phyloP scores from a whole-genome alignment of 2,797 vertebrate species.

The Danio kyathit region DNA sequence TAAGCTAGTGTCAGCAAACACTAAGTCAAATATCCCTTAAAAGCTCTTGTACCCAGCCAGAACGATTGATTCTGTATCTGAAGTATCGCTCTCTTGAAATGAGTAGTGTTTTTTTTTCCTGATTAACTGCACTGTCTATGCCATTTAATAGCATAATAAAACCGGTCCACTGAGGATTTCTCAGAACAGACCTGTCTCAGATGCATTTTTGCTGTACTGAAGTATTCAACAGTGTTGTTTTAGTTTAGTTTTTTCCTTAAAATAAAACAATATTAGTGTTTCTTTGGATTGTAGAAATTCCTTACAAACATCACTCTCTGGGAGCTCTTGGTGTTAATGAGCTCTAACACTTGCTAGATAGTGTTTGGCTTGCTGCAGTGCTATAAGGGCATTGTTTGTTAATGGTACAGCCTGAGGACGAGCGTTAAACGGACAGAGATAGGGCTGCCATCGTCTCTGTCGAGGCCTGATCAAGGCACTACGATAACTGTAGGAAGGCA shows the following conservation, averaged over 20 bases:
- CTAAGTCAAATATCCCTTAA: conserved; percentile 18
- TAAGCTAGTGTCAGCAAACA: conserved; percentile 31
- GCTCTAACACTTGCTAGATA: conserved; percentile 36
- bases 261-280: conserved; percentile 27
- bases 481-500: conserved; percentile 23
- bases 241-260: not conserved
- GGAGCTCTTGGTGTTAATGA: conserved; percentile 46
- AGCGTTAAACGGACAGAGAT: conserved; percentile 26
- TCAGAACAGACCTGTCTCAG: not conserved
- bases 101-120: conserved; percentile 13
- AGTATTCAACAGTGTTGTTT: conserved; percentile 4
- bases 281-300: conserved; percentile 12
- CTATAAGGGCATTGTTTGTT: conserved; percentile 36
- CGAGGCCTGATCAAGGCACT: conserved; percentile 20
- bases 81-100: conserved; percentile 28
- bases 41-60: not conserved
- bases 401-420: conserved; percentile 39
- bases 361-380: conserved; percentile 34
- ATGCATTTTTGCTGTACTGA: not conserved
- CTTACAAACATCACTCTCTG: conserved; percentile 30
- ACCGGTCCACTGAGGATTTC: conserved; percentile 10
- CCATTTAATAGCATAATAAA: conserved; percentile 15
- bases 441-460: conserved; percentile 20
- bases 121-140: conserved; percentile 7
- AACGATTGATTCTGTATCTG: conserved; percentile 14